Conservation (phyloP, 2,888 invertebrate species). For the Xanthia icteritia region DNA sequence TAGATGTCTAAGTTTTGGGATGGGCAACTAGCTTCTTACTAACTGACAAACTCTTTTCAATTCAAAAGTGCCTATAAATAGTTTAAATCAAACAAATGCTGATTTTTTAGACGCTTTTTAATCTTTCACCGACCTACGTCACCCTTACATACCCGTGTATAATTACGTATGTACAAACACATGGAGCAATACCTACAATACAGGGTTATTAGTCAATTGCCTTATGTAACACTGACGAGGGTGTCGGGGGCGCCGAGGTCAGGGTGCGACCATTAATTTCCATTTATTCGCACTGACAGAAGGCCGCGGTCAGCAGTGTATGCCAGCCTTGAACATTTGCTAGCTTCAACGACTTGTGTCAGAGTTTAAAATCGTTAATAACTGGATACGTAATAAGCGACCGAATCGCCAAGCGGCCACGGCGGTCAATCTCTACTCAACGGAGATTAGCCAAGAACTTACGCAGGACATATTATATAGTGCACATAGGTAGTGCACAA, state of each 20-base stretch:
- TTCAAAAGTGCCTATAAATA: too few species aligned
- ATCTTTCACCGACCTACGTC: constrained; percentile 6
- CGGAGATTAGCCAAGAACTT: neutral
- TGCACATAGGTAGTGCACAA: neutral
- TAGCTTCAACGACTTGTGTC: constrained; percentile 21
- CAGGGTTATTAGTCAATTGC: constrained; percentile 68
- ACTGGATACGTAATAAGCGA: neutral
- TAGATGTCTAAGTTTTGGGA: too few species aligned
- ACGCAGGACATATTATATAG: neutral
- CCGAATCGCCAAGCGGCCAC: neutral
- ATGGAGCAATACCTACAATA: constrained; percentile 50
- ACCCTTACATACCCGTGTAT: neutral
- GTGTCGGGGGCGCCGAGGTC: constrained; percentile 50
- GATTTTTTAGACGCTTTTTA: neutral
- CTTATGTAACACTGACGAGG: constrained; percentile 59
- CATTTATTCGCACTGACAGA: constrained; percentile 82
- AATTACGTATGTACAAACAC: constrained; percentile 9
- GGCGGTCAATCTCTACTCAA: neutral
- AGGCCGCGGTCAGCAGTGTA: constrained; percentile 64
- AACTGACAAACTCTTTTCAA: too few species aligned
- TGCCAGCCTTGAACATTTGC: constrained; percentile 66
- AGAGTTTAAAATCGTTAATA: constrained; percentile 7
- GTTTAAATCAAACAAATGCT: too few species aligned
- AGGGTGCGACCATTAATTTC: constrained; percentile 80
- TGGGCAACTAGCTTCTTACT: too few species aligned